These are phyloP conservation scores for Antheraea pernyi DNA, from an alignment of 1,140 invertebrate species.

Conservation along the genomic window DNA sequence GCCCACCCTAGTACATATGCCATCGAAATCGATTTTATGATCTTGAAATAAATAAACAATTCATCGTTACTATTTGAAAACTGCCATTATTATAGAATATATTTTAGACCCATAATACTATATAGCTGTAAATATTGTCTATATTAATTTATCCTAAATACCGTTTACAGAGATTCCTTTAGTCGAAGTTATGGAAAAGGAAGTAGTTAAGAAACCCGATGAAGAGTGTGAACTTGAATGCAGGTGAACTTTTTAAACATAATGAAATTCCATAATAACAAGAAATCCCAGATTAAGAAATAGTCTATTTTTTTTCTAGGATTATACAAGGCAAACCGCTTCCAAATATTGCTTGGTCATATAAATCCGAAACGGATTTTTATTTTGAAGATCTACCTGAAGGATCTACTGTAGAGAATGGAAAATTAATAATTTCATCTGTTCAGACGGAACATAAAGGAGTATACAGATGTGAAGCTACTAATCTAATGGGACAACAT, in stretches of 20 bases:
- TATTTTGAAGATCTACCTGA: slow-evolving; percentile 37
- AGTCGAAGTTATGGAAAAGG: slow-evolving; percentile 32
- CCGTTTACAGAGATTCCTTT: slow-evolving; percentile 42
- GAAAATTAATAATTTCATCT: slow-evolving; percentile 41
- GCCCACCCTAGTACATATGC: no score
- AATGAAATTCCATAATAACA: neutral
- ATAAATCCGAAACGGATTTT: slow-evolving; percentile 21
- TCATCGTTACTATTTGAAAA: no score
- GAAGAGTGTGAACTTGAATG: slow-evolving; percentile 44
- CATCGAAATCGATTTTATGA: no score
- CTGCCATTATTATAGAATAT: no score
- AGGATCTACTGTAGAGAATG: slow-evolving; percentile 32
- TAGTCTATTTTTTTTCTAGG: slow-evolving; percentile 29
- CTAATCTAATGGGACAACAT: slow-evolving; percentile 43
- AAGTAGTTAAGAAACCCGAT: slow-evolving; percentile 39
- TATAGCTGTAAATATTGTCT: no score
- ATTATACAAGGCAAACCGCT: slow-evolving; percentile 45
- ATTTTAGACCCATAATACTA: no score
- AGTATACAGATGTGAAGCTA: slow-evolving; percentile 49
- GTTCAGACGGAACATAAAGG: slow-evolving; percentile 41
- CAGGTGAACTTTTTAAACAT: slow-evolving; percentile 28
- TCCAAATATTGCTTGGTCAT: slow-evolving; percentile 50
- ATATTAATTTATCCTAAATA: neutral
- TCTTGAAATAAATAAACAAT: no score
- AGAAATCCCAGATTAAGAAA: neutral